Base-by-base conservation (phyloP, 2,113 vertebrate species). In the Labeo catla region DNA sequence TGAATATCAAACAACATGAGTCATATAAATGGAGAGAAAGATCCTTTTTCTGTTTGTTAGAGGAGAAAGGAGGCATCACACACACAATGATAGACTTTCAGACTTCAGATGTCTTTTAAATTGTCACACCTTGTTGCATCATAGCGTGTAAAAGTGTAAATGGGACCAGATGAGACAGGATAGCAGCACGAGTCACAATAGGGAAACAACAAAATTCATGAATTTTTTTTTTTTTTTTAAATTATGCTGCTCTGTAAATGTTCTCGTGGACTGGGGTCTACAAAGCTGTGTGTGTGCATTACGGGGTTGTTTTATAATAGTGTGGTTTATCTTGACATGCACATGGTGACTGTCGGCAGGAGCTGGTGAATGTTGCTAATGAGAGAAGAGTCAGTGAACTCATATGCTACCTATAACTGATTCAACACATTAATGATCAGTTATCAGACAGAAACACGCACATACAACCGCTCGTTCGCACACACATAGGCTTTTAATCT, bases 1-100 rank as follows among this genome's bases (percentile, higher is more conserved):
- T 82, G 82, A 59, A 66, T 72, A 85, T 87, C 43, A 89, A 85
- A 89, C 77, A 83, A 79, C 73, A 70, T 63, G 47, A 84, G 76
- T 74, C 72, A 72, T 83, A 72, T 63, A 61, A 81, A 78, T 65
- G 65, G 78, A 52, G 70, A 9, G 47, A 78, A 72, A 19, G 23
- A 87, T 89, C 74, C 59, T 82, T 39, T 76, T 78, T 57, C 49
- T 65, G 61, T 84, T 23, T 68, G 63, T 84, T 81, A 76, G 74
- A 77, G 57, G 52, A 74, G 66, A 21, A 86, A 83, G 45, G 79
- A 89, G 70, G 34, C 70, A 21, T 73, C 52, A 13, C 5, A 65
- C 59, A 76, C 49, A 78, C 12, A 86, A 8, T 52, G 39, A 28
- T 16, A 84, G 52, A 76, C 65, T 52, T 82, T 80, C 61, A 86